Evolutionary conservation across 2,113 vertebrate species (phyloP).

Genomic region (Coptodon bakossiorum): DNA sequence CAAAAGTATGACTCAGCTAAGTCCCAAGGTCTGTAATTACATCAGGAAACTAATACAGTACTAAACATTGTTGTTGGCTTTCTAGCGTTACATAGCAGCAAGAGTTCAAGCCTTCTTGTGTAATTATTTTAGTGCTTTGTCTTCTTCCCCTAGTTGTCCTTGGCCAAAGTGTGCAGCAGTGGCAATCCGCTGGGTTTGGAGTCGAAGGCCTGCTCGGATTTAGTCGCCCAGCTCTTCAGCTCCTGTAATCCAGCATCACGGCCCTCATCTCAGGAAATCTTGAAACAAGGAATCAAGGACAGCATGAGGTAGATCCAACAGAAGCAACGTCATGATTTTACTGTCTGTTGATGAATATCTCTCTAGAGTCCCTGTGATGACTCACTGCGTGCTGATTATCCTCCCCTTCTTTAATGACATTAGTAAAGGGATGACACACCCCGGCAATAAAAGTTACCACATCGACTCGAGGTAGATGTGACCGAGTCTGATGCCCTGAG

Average conservation of each 20-base stretch:
- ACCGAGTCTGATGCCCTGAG: background rate
- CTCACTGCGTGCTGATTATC: background rate
- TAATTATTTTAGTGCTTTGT: background rate
- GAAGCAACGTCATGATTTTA: background rate
- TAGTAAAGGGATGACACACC: background rate
- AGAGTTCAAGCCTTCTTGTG: background rate
- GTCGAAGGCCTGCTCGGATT: constrained; percentile 71
- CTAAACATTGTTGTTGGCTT: background rate
- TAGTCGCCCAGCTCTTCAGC: constrained; percentile 83
- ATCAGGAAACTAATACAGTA: background rate
- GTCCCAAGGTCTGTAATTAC: background rate
- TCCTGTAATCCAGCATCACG: constrained; percentile 60
- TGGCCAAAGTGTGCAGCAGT: constrained; percentile 85
- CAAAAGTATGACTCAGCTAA: constrained; percentile 1
- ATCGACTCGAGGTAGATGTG: background rate
- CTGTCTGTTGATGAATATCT: background rate
- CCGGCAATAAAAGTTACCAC: background rate
- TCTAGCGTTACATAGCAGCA: background rate
- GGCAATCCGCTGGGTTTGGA: constrained; percentile 82
- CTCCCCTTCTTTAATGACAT: background rate
- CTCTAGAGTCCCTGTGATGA: background rate
- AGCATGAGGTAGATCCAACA: constrained; percentile 83
- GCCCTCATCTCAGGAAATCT: constrained; percentile 70
- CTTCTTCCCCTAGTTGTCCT: constrained; percentile 50
- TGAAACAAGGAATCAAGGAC: constrained; percentile 87